These are phyloP conservation scores for Plebejus melissa DNA, from an alignment of 2,888 invertebrate genomes.

Conservation along the genomic window DNA sequence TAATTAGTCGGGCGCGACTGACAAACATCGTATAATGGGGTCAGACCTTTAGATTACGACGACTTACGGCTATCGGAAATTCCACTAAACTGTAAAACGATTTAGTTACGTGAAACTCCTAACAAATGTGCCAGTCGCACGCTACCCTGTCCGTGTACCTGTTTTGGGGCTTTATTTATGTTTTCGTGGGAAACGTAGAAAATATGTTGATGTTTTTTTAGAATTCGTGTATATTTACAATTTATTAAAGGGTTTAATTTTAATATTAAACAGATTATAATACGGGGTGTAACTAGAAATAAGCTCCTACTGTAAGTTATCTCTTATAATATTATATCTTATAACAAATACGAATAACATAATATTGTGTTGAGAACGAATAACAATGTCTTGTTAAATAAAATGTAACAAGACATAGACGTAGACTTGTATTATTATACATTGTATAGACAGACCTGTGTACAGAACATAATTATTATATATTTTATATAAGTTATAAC, in stretches of 20 bases:
- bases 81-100: slow-evolving; percentile 26
- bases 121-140: slow-evolving; percentile 7
- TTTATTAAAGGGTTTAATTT: background rate
- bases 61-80: slow-evolving; percentile 26
- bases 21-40: slow-evolving; percentile 22
- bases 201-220: slow-evolving; percentile 6
- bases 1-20: slow-evolving; percentile 20
- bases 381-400: too few species aligned
- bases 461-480: too few species aligned
- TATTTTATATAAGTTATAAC: too few species aligned
- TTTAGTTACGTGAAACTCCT: slow-evolving; percentile 16
- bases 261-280: too few species aligned
- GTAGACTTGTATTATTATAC: too few species aligned
- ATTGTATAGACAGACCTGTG: too few species aligned
- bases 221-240: slow-evolving; percentile 7
- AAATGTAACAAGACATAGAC: too few species aligned
- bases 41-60: slow-evolving; percentile 24
- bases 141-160: background rate
- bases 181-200: slow-evolving; percentile 9
- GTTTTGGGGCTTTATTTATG: slow-evolving; percentile 5
- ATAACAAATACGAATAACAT: too few species aligned
- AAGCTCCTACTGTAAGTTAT: too few species aligned
- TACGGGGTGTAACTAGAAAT: too few species aligned
- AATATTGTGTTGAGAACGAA: too few species aligned
- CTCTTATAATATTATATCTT: too few species aligned